A percentile compares a stretch with the other conserved stretches of the same genome.
phyloP scores from a whole-genome alignment of 2,113 vertebrate species.

The Catagonus wagneri region DNA sequence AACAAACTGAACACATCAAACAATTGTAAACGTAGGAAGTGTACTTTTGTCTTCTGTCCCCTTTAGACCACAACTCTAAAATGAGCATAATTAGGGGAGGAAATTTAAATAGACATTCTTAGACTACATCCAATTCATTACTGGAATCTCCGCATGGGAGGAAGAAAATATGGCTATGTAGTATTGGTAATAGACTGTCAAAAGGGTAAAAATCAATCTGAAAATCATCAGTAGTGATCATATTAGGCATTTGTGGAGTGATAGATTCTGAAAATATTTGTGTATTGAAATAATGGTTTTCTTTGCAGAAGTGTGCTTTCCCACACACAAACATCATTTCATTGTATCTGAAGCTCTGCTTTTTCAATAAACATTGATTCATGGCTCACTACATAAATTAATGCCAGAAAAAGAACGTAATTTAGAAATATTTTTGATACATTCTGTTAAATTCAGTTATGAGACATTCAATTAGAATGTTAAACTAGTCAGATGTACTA shows the following conservation, averaged over 20 bases:
- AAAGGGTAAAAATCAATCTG: constrained; percentile 22
- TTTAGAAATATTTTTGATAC: constrained; percentile 81
- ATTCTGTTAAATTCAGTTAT: constrained; percentile 82
- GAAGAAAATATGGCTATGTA: background rate
- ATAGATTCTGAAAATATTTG: constrained; percentile 79
- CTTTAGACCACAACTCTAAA: constrained; percentile 18
- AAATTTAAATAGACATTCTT: constrained; percentile 11
- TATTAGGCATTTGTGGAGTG: constrained; percentile 40
- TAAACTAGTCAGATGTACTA: constrained; percentile 66
- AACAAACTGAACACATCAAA: constrained; percentile 36
- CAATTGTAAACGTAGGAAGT: background rate
- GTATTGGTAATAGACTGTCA: constrained; percentile 32
- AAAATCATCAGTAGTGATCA: constrained; percentile 60
- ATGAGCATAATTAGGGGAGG: background rate
- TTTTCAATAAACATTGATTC: constrained; percentile 81
- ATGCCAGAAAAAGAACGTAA: constrained; percentile 77
- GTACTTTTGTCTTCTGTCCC: background rate
- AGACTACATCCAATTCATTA: background rate
- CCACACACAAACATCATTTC: constrained; percentile 77
- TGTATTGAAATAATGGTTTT: constrained; percentile 81
- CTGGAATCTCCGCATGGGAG: background rate
- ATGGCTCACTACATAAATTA: constrained; percentile 79
- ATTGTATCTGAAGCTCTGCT: constrained; percentile 69
- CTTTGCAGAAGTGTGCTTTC: constrained; percentile 80
- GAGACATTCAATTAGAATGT: constrained; percentile 67